A percentile compares a stretch with the other conserved stretches of the same genome.
Evolutionary conservation across 2,888 invertebrate species (phyloP).

Genomic region (Exocentrus adspersus): DNA sequence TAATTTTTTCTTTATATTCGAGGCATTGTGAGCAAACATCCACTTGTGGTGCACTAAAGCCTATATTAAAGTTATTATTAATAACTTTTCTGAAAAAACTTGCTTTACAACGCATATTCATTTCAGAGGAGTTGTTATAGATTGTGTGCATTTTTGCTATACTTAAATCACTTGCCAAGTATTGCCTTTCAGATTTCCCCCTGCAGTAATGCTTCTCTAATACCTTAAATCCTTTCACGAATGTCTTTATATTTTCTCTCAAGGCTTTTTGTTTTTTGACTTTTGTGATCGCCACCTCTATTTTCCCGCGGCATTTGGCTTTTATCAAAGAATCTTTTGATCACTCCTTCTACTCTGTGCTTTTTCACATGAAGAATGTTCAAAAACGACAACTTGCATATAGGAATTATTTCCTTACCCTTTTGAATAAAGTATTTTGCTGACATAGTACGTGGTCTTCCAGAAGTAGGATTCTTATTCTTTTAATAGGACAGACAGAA

Average conservation of each 20-base stretch:
- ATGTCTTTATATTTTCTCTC: background rate
- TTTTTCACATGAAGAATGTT: background rate
- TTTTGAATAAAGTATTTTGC: background rate
- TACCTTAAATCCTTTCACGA: background rate
- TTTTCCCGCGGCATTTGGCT: background rate
- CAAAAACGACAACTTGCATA: background rate
- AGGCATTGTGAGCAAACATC: constrained; percentile 46
- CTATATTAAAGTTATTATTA: constrained; percentile 41
- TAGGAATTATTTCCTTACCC: background rate
- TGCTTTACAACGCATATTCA: background rate
- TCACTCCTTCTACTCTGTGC: background rate
- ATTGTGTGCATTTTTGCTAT: background rate
- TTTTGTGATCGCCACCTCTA: background rate
- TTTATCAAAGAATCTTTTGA: background rate
- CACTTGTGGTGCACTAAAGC: constrained; percentile 43
- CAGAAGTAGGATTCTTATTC: too few species aligned
- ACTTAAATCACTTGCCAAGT: background rate
- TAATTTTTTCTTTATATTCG: constrained; percentile 43
- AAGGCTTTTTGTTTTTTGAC: background rate
- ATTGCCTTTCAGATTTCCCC: background rate
- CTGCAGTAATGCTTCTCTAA: background rate
- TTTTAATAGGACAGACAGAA: background rate
- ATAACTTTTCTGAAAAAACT: constrained; percentile 3
- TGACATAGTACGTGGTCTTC: background rate
- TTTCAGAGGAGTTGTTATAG: background rate